Percentiles rank a stretch among this genome's conserved stretches.
phyloP scores from a whole-genome alignment of 2,113 vertebrate species.

The Polyodon spathula region DNA sequence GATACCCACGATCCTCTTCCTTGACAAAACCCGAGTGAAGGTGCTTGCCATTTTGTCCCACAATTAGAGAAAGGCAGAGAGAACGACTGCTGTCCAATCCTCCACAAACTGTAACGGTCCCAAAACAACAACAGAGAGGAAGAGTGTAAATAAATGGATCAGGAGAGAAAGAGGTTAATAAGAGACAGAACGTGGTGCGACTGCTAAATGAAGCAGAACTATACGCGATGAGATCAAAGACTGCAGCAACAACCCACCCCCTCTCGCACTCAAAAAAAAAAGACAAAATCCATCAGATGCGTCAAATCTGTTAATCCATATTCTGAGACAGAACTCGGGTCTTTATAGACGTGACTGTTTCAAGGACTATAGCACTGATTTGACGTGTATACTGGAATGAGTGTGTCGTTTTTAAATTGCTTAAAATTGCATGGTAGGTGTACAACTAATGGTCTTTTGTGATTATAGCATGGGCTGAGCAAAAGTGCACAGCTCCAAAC shows the following conservation, averaged over 20 bases:
- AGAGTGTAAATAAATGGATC: neutral
- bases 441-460: neutral
- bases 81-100: neutral
- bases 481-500: no score
- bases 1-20: slow-evolving; percentile 60
- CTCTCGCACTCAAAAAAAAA: neutral
- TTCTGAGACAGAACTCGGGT: neutral
- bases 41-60: slow-evolving; percentile 66
- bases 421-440: neutral
- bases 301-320: neutral
- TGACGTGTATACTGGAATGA: neutral
- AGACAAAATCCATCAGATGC: neutral
- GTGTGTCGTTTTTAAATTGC: neutral
- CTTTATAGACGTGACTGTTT: neutral
- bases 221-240: neutral
- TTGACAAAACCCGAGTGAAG: slow-evolving; percentile 67
- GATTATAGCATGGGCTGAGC: neutral
- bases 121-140: neutral
- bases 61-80: neutral
- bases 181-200: slow-evolving; percentile 9
- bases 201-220: slow-evolving; percentile 9
- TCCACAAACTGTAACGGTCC: neutral
- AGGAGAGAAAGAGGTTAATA: neutral
- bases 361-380: neutral
- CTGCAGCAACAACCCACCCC: neutral